Conservation (phyloP, 2,797 vertebrate species). For the Acanthurus tractus region DNA sequence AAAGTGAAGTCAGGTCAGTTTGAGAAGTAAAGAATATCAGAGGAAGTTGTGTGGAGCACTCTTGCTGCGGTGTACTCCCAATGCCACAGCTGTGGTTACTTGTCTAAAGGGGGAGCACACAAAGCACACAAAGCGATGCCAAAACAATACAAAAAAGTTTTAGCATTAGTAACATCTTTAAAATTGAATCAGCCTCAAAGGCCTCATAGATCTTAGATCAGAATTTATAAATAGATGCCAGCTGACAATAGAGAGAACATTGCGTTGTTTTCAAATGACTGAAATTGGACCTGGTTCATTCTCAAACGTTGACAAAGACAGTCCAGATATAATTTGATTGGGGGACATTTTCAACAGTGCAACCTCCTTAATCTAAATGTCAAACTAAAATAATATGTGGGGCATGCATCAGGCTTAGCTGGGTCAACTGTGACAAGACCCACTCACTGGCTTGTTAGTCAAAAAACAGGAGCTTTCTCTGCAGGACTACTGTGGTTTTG, state of each 20-base stretch:
- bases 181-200: neutral
- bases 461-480: slow-evolving; percentile 12
- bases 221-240: neutral
- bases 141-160: neutral
- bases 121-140: neutral
- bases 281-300: slow-evolving; percentile 1
- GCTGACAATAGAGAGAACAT: neutral
- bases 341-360: neutral
- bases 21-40: neutral
- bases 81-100: neutral
- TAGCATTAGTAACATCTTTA: neutral
- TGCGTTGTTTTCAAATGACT: neutral
- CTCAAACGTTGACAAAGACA: neutral
- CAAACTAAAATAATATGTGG: slow-evolving; percentile 4
- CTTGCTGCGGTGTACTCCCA: slow-evolving; percentile 3
- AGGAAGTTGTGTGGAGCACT: neutral
- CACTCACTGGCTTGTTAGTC: neutral
- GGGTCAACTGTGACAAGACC: neutral
- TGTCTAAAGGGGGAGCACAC: neutral
- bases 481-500: slow-evolving; percentile 6
- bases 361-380: neutral
- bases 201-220: neutral
- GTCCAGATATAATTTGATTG: neutral
- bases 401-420: neutral
- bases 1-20: neutral